Base-by-base conservation (phyloP, 2,113 vertebrate genomes). In the Antechinus stuartii region DNA sequence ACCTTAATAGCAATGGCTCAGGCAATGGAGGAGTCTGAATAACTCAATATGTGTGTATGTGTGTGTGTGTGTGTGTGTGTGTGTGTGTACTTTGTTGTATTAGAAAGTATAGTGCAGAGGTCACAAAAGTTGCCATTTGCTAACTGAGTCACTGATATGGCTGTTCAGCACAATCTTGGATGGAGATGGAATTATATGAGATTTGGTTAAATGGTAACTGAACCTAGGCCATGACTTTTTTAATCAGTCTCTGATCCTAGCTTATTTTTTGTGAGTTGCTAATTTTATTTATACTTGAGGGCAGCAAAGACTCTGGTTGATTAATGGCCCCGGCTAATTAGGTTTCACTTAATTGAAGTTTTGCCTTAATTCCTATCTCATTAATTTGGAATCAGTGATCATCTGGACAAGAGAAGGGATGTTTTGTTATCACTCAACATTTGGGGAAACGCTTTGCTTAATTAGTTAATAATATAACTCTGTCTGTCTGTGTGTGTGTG, bases 371-470 rank as follows among this genome's bases (percentile, higher is more conserved):
- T 94, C 94, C 25, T 56, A 90, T 91, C n/a, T 92, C 24, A 91
- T 53, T 96, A n/a, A 92, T 96, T 46, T 49, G 5, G 30, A 84
- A 94, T 94, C 94, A 92, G 50, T 93, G 89, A 94, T 92, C 84
- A 2, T 93, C 19, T 6, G 94, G n/a, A 12, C 24, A 95, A 84
- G 10, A 95, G 24, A 16, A 47, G 35, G 68, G 35, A 19, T 84
- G 16, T 42, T 68, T 68, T 68, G 61, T 30, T 68, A n/a, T 68
- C 19, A n/a, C 14, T 84, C 35, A n/a, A 19, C 68, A 84, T n/a
- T 6, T n/a, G 68, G 35, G 68, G 68, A 84, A 84, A 84, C 12
- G 35, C 68, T 24, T 42, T 84, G 16, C 16, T 49, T 84, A 84
- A 84, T 84, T 84, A 84, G 35, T 42, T 84, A 84, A n/a, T 35